Conservation (phyloP, 2,113 vertebrate genomes). For the Grammomys dolichurus region DNA sequence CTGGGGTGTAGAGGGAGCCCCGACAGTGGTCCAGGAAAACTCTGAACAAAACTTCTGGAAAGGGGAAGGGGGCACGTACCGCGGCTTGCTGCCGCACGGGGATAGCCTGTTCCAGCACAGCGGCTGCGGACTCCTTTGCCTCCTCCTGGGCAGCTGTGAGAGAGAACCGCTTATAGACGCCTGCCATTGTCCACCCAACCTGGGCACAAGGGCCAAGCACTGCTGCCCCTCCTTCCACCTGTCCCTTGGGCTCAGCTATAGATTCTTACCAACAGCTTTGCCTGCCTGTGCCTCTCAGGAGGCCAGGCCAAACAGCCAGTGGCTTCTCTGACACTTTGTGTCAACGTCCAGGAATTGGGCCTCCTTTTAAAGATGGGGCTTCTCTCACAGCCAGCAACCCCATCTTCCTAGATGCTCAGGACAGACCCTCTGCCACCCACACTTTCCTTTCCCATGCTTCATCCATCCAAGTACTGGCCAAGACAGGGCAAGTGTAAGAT, state of each 20-base stretch:
- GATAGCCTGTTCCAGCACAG: constrained; percentile 83
- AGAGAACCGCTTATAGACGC: not conserved
- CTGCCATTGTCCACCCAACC: not conserved
- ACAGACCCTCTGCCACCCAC: not conserved
- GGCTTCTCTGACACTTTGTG: fast-evolving
- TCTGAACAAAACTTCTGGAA: not conserved
- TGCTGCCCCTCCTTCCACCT: fast-evolving
- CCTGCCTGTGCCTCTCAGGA: not conserved
- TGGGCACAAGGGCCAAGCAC: not conserved
- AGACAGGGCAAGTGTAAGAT: too few species aligned
- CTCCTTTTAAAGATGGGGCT: not conserved
- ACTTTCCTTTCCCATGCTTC: not conserved
- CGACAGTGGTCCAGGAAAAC: fast-evolving
- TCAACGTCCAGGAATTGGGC: not conserved
- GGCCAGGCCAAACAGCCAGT: fast-evolving
- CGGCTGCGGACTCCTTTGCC: constrained; percentile 82
- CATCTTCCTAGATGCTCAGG: not conserved
- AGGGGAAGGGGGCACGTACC: constrained; percentile 86
- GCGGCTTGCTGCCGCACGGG: constrained; percentile 92
- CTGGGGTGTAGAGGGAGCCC: fast-evolving
- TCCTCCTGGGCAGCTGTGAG: constrained; percentile 85
- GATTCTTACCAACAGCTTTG: fast-evolving
- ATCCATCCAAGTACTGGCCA: fast-evolving
- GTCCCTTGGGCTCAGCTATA: too few species aligned
- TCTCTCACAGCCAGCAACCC: fast-evolving